phyloP scores from a whole-genome alignment of 2,113 vertebrate genomes.

The Antigone vipio region DNA sequence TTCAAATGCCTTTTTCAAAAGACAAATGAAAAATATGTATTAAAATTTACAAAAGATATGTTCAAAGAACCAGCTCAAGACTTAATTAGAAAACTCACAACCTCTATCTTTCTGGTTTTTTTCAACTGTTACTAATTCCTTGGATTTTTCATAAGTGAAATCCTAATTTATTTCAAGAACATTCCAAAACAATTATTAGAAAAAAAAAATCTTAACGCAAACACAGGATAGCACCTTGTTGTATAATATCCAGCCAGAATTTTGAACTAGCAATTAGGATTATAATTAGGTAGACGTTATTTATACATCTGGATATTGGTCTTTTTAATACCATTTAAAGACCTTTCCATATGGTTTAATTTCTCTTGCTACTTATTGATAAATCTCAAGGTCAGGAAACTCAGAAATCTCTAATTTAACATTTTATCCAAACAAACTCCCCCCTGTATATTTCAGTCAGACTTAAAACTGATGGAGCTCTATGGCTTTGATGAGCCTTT shows the following conservation, averaged over 20 bases:
- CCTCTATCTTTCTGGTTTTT: not conserved
- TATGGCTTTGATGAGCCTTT: not conserved
- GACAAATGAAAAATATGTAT: not conserved
- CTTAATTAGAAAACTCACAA: not conserved
- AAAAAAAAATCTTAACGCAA: not conserved
- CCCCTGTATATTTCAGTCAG: not conserved
- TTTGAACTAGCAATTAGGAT: not conserved
- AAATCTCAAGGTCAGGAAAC: not conserved
- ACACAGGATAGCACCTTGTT: not conserved
- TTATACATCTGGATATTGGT: not conserved
- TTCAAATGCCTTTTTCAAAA: not conserved
- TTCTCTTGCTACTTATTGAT: not conserved
- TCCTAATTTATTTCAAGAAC: not conserved
- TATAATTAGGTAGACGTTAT: not conserved
- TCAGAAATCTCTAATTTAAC: not conserved
- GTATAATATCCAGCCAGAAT: not conserved
- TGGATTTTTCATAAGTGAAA: not conserved
- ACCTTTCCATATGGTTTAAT: not conserved
- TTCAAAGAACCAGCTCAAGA: not conserved
- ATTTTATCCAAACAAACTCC: not conserved
- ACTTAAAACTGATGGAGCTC: not conserved
- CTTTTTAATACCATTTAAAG: not conserved
- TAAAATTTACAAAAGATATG: not conserved
- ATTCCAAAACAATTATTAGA: not conserved
- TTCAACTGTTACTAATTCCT: not conserved